Evolutionary conservation across 2,888 invertebrate genomes (phyloP).

Genomic region (Pegoplata infirma): DNA sequence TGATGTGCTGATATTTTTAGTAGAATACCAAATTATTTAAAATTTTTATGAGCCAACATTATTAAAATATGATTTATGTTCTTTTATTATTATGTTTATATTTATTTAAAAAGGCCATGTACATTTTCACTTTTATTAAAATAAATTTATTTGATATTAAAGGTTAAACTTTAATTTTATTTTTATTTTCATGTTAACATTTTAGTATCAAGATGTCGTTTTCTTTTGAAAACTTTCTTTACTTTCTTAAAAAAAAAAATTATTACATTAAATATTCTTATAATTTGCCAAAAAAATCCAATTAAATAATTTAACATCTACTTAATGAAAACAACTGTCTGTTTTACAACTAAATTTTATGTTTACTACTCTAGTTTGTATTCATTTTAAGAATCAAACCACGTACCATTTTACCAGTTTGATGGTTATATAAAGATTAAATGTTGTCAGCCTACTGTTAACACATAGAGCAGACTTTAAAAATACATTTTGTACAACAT

Average conservation of each 20-base stretch:
- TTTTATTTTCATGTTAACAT: slow-evolving; percentile 26
- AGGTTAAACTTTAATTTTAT: slow-evolving; percentile 26
- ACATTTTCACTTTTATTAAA: slow-evolving; percentile 47
- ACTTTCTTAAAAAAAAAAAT: background rate
- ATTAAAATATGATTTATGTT: background rate
- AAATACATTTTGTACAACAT: too few relatives aligned
- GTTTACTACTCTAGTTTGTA: background rate
- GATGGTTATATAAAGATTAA: slow-evolving; percentile 37
- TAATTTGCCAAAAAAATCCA: slow-evolving; percentile 40
- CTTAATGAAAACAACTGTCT: slow-evolving; percentile 18
- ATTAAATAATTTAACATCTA: slow-evolving; percentile 11
- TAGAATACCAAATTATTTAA: background rate
- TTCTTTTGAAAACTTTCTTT: slow-evolving; percentile 8
- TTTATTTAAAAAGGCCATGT: background rate
- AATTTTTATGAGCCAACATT: too few relatives aligned
- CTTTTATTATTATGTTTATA: background rate
- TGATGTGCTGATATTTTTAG: background rate
- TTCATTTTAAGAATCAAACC: slow-evolving; percentile 22
- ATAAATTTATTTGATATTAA: slow-evolving; percentile 10
- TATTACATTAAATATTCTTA: slow-evolving; percentile 47
- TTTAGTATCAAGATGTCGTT: slow-evolving; percentile 31
- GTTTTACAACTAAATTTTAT: too few relatives aligned
- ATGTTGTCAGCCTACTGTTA: background rate
- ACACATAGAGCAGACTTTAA: too few relatives aligned
- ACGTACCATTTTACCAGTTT: slow-evolving; percentile 21